Evolutionary conservation across 2,797 vertebrate genomes (phyloP).

Genomic region (Clangula hyemalis): DNA sequence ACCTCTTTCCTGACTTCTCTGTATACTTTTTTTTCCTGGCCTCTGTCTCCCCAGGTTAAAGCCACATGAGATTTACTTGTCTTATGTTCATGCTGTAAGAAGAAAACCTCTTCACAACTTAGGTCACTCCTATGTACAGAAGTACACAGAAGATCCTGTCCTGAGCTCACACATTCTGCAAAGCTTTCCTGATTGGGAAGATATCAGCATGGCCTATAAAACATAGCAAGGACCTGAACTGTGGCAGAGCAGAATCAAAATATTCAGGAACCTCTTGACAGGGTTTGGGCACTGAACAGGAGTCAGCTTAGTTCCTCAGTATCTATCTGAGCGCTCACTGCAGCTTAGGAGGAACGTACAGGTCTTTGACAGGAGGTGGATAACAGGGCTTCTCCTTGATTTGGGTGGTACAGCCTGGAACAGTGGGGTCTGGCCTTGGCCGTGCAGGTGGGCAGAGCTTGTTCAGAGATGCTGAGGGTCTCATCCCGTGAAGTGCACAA

Average conservation of each 20-base stretch:
- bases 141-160: background rate
- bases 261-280: background rate
- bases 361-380: background rate
- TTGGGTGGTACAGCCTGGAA: background rate
- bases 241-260: background rate
- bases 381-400: background rate
- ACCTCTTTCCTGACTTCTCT: background rate
- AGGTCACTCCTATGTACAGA: background rate
- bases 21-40: background rate
- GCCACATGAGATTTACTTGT: background rate
- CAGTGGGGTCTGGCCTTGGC: background rate
- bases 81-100: background rate
- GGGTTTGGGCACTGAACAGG: background rate
- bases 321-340: background rate
- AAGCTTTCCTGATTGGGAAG: background rate
- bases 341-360: background rate
- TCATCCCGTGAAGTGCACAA: background rate
- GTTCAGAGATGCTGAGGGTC: background rate
- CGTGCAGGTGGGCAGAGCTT: background rate
- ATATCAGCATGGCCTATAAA: background rate
- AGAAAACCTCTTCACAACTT: background rate
- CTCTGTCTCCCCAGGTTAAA: background rate
- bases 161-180: background rate
- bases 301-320: background rate
- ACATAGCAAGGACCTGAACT: background rate